Conservation (phyloP, 92 coral and sea anemone species). For the Phenganax marumi region DNA sequence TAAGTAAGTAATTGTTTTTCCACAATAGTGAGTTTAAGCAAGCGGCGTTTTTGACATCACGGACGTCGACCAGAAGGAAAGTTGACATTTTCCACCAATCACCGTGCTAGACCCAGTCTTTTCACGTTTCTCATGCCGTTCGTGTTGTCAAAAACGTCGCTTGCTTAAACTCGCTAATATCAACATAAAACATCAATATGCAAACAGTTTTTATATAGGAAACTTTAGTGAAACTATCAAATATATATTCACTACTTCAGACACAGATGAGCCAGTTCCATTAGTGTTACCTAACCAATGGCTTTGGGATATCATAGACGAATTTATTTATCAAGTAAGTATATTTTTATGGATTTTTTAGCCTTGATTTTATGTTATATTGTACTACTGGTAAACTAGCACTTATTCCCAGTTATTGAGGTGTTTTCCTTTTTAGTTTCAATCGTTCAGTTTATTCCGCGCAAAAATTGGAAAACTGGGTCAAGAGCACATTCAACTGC, state of each 20-base stretch:
- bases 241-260: conserved; percentile 42
- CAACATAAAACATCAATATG: background rate
- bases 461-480: conserved; percentile 80
- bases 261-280: conserved; percentile 96
- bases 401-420: background rate
- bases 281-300: conserved; percentile 93
- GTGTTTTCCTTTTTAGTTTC: conserved; percentile 64
- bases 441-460: conserved; percentile 86
- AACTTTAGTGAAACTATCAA: background rate
- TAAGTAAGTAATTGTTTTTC: conserved; percentile 69
- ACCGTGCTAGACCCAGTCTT: too few relatives aligned
- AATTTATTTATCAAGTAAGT: conserved; percentile 90
- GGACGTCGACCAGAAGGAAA: too few relatives aligned
- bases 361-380: too few relatives aligned
- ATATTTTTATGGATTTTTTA: background rate
- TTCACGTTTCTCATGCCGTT: too few relatives aligned
- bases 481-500: conserved; percentile 72
- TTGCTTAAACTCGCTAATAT: too few relatives aligned
- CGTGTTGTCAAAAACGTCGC: too few relatives aligned
- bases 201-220: background rate
- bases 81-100: too few relatives aligned
- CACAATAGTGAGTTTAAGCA: too few relatives aligned
- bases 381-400: background rate
- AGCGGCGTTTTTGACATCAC: too few relatives aligned
- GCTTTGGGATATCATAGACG: conserved; percentile 99